phyloP scores from a whole-genome alignment of 2,113 vertebrate genomes.

The Chlorodrepanis virens region DNA sequence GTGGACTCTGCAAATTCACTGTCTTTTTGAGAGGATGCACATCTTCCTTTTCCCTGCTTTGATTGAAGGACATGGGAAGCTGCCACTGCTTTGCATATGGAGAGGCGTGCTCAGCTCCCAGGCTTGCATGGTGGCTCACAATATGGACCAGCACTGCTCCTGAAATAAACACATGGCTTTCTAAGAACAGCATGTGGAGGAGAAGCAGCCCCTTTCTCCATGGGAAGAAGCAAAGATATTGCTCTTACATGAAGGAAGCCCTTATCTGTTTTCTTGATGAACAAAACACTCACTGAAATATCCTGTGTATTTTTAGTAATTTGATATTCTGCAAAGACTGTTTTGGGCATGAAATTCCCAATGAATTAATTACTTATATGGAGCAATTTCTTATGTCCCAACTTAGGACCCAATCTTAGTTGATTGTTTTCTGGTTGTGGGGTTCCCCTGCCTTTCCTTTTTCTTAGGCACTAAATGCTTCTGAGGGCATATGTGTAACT shows the following conservation, averaged over 20 bases:
- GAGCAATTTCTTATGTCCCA: neutral
- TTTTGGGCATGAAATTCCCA: neutral
- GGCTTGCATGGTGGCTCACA: neutral
- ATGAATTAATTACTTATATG: neutral
- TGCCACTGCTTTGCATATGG: neutral
- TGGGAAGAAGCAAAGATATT: neutral
- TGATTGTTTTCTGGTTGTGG: neutral
- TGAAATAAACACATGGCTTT: neutral
- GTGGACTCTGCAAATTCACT: neutral
- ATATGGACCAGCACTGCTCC: neutral
- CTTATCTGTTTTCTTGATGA: neutral
- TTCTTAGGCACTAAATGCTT: neutral
- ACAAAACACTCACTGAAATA: neutral
- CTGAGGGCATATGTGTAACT: neutral
- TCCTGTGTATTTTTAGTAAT: neutral
- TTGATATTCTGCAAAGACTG: neutral
- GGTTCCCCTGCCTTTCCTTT: fast-evolving
- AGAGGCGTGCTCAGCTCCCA: neutral
- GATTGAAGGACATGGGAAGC: neutral
- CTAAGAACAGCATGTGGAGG: neutral
- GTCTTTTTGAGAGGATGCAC: neutral
- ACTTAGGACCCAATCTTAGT: neutral
- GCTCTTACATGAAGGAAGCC: neutral
- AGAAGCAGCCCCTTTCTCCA: neutral
- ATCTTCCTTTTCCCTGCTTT: neutral